Conservation (phyloP, 2,797 vertebrate species). For the Rhabdophis nuchalis region DNA sequence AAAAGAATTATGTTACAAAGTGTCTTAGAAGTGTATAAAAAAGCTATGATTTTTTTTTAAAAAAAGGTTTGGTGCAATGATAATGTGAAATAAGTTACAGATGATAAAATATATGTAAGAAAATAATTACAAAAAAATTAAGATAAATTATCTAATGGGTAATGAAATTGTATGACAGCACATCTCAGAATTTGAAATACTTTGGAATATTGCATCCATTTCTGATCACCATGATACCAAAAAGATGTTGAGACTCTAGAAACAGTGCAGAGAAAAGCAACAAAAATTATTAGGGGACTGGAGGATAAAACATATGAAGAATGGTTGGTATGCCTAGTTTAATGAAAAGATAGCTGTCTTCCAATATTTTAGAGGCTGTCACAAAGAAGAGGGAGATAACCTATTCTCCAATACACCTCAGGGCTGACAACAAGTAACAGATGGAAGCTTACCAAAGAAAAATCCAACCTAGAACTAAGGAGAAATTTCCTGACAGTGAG, state of each 20-base stretch:
- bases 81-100: not conserved
- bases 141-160: not conserved
- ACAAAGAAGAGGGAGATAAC: not conserved
- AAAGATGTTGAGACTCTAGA: not conserved
- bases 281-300: not conserved
- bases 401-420: not conserved
- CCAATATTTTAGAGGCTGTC: not conserved
- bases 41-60: not conserved
- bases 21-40: not conserved
- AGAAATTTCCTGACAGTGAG: not conserved
- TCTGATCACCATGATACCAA: not conserved
- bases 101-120: not conserved
- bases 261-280: not conserved
- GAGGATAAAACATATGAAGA: not conserved
- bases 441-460: not conserved
- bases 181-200: not conserved
- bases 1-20: not conserved
- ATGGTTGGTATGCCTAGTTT: not conserved
- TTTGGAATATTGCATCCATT: not conserved
- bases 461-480: not conserved
- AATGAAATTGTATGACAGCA: not conserved
- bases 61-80: not conserved
- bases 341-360: not conserved
- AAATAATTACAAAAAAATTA: not conserved
- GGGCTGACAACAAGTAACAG: not conserved